Evolutionary conservation across 1,140 invertebrate species (phyloP), one percentile per base, ranked within the genome.

Genomic region (Lordiphosa collinella): DNA sequence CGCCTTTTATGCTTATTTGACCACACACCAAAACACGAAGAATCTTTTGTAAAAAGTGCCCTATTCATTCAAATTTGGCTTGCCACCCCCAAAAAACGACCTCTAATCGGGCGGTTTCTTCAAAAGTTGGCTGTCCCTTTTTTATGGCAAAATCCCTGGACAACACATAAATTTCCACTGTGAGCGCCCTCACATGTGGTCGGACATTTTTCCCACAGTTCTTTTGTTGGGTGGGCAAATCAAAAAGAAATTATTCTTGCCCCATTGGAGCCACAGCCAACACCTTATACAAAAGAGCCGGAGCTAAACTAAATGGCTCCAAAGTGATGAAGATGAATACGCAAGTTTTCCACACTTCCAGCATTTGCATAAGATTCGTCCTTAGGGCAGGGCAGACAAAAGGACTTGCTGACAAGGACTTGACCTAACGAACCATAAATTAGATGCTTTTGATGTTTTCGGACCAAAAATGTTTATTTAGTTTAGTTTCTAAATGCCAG

Each of bases 401-500:
- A 54, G 47, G 59, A 65, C 55, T 82, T 64, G 71, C 76, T 64
- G 58, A 71, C 66, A 57, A 51, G 57, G 52, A 47, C 60, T 76
- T 43, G 78, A 84, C 78, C 78, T 84, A 84, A 84, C 78, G 78
- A 84, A 79, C 79, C 78, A 85, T 85, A 85, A 84, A 84, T 84
- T 84, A 84, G 71, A 79, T 59, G 73, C 79, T 85, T 84, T 84
- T 84, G 78, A 84, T 84, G 79, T 84, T 76, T 79, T 59, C 35
- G 35, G 14, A 16, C 51, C 69, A 48, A 62, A 51, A 84, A 82
- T 84, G 78, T 84, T 82, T 76, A 78, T 62, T 62, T 78, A 84
- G 63, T 72, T 64, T 74, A 55, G 72, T 70, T 68, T 52, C 14
- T 48, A 62, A 69, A 65, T 69, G 32, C 13, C 36, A 64, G 29